These are phyloP conservation scores for Gymnothorax reevesii DNA, from an alignment of 2,797 vertebrate species.

Conservation along the genomic window DNA sequence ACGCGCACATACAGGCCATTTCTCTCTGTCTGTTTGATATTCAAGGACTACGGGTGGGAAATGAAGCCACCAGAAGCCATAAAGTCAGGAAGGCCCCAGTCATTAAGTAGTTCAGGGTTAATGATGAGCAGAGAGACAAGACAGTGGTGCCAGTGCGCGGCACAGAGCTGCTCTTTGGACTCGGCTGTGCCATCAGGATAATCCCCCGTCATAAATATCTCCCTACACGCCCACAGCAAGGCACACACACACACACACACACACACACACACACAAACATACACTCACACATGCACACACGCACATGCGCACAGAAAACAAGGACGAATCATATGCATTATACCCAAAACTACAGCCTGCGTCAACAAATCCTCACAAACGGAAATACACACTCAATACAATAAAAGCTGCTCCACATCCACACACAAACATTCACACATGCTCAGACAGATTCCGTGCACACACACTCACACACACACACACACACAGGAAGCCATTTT, in stretches of 20 bases:
- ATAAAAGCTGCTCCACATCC: too few relatives aligned
- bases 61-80: slow-evolving; percentile 65
- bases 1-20: not conserved
- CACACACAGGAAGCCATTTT: not conserved
- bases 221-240: slow-evolving; percentile 32
- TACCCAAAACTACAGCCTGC: too few relatives aligned
- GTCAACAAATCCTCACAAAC: not conserved
- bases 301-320: slow-evolving; percentile 4
- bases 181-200: slow-evolving; percentile 77
- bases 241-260: slow-evolving; percentile 52
- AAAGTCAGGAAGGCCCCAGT: slow-evolving; percentile 75
- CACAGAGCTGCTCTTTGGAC: slow-evolving; percentile 83
- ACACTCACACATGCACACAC: slow-evolving; percentile 28
- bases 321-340: not conserved
- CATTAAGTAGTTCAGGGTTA: slow-evolving; percentile 83
- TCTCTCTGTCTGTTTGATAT: slow-evolving; percentile 37
- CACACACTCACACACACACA: slow-evolving; percentile 4
- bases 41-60: slow-evolving; percentile 73
- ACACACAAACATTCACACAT: not conserved
- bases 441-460: not conserved
- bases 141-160: slow-evolving; percentile 64
- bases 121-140: slow-evolving; percentile 77
- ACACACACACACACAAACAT: slow-evolving; percentile 32
- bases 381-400: not conserved
- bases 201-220: slow-evolving; percentile 80